Evolutionary conservation across 2,888 invertebrate species (phyloP).

Genomic region (Bellardia bayeri): DNA sequence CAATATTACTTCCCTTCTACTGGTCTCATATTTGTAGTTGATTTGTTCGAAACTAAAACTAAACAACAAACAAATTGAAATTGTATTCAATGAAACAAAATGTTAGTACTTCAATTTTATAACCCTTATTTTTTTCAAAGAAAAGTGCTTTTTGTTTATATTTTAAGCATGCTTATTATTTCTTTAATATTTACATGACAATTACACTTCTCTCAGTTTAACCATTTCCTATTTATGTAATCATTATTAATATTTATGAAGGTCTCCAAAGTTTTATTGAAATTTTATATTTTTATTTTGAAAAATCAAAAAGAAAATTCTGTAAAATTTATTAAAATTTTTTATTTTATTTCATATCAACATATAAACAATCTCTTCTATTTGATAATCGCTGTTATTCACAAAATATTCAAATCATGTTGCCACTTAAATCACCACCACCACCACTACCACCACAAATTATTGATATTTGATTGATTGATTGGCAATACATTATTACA

Average conservation of each 20-base stretch:
- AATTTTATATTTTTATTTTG: constrained; percentile 31
- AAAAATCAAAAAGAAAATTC: constrained; percentile 11
- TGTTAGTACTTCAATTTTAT: constrained; percentile 32
- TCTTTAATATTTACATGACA: background rate
- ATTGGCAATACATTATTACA: constrained; percentile 43
- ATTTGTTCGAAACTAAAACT: constrained; percentile 13
- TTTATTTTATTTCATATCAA: constrained; percentile 72
- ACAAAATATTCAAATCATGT: constrained; percentile 75
- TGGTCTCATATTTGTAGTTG: constrained; percentile 51
- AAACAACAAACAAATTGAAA: constrained; percentile 33
- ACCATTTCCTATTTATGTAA: background rate
- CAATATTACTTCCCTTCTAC: constrained; percentile 17
- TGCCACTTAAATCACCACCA: constrained; percentile 68
- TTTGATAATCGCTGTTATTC: constrained; percentile 75
- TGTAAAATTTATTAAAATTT: constrained; percentile 54
- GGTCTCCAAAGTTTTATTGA: background rate
- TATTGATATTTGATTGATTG: constrained; percentile 49
- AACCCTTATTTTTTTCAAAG: constrained; percentile 3
- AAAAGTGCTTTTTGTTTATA: constrained; percentile 30
- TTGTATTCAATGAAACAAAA: constrained; percentile 33
- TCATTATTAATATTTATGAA: background rate
- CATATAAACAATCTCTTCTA: constrained; percentile 67
- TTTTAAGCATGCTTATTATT: constrained; percentile 57
- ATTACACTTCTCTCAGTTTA: background rate
- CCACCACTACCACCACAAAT: constrained; percentile 56